Evolutionary conservation across 2,888 invertebrate genomes (phyloP).

Genomic region (Rutpela maculata): DNA sequence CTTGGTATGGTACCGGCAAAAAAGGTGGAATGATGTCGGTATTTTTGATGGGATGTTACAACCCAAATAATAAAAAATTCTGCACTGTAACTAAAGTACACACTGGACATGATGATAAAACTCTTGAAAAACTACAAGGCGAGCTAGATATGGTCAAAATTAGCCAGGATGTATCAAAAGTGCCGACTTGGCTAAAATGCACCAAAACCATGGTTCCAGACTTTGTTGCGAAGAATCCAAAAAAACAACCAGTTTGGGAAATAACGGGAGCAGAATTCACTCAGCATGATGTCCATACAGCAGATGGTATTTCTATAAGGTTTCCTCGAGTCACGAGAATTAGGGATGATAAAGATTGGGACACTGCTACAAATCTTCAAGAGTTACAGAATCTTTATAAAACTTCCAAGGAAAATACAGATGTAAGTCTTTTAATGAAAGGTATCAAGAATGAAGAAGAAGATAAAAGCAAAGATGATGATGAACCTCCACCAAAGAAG

Average conservation of each 20-base stretch:
- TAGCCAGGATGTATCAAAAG: slow-evolving; percentile 80
- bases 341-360: slow-evolving; percentile 89
- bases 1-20: slow-evolving; percentile 95
- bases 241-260: slow-evolving; percentile 94
- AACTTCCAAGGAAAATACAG: slow-evolving; percentile 81
- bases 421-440: slow-evolving; percentile 77
- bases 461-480: slow-evolving; percentile 24
- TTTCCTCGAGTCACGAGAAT: slow-evolving; percentile 93
- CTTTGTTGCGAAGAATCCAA: slow-evolving; percentile 90
- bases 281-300: slow-evolving; percentile 90
- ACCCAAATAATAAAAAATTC: slow-evolving; percentile 82
- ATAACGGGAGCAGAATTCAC: slow-evolving; percentile 91
- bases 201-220: slow-evolving; percentile 92
- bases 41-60: slow-evolving; percentile 94
- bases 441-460: slow-evolving; percentile 66
- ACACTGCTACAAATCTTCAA: slow-evolving; percentile 86
- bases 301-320: slow-evolving; percentile 90
- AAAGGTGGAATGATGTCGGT: slow-evolving; percentile 95
- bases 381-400: slow-evolving; percentile 83
- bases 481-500: slow-evolving; percentile 47
- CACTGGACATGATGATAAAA: slow-evolving; percentile 91
- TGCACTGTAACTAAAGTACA: slow-evolving; percentile 95
- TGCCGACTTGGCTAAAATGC: slow-evolving; percentile 89
- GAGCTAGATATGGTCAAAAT: slow-evolving; percentile 88
- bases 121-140: slow-evolving; percentile 84